Percentiles rank a stretch among this genome's conserved stretches.
Conservation (phyloP, 2,888 invertebrate genomes). For the Agonopterix arenella region DNA sequence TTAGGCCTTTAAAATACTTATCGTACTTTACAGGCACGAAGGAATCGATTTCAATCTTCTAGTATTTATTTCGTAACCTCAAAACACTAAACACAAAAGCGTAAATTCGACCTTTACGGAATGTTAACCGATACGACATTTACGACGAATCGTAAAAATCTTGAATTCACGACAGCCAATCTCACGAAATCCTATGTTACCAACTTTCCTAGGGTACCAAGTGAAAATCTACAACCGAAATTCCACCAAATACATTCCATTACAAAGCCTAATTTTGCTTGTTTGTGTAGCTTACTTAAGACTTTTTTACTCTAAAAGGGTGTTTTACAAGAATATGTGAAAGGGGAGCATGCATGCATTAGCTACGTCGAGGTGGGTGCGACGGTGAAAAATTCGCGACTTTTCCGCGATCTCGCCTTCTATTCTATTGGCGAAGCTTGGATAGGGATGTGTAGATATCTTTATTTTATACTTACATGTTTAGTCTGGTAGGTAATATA, state of each 20-base stretch:
- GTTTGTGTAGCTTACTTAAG: too few relatives aligned
- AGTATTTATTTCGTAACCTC: too few relatives aligned
- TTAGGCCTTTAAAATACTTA: too few relatives aligned
- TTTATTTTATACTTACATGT: too few relatives aligned
- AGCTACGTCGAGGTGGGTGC: background rate
- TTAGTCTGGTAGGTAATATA: too few relatives aligned
- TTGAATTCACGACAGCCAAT: conserved; percentile 18
- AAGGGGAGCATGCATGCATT: conserved; percentile 24
- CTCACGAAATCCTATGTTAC: conserved; percentile 16
- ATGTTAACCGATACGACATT: conserved; percentile 20
- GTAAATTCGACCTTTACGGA: conserved; percentile 20
- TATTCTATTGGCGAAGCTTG: too few relatives aligned
- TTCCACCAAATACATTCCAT: background rate
- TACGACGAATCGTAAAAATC: conserved; percentile 30
- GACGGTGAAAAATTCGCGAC: too few relatives aligned
- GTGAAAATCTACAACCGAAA: background rate
- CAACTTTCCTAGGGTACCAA: conserved; percentile 6
- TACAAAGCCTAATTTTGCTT: background rate
- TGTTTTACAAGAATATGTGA: conserved; percentile 24
- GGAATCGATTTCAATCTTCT: too few relatives aligned
- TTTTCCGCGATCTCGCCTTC: too few relatives aligned
- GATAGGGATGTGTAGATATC: too few relatives aligned
- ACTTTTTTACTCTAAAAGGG: background rate
- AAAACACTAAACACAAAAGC: conserved; percentile 9
- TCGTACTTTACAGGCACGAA: too few relatives aligned